Evolutionary conservation across 2,113 vertebrate species (phyloP), one percentile per base, ranked within the genome.

Genomic region (Caranx melampygus): DNA sequence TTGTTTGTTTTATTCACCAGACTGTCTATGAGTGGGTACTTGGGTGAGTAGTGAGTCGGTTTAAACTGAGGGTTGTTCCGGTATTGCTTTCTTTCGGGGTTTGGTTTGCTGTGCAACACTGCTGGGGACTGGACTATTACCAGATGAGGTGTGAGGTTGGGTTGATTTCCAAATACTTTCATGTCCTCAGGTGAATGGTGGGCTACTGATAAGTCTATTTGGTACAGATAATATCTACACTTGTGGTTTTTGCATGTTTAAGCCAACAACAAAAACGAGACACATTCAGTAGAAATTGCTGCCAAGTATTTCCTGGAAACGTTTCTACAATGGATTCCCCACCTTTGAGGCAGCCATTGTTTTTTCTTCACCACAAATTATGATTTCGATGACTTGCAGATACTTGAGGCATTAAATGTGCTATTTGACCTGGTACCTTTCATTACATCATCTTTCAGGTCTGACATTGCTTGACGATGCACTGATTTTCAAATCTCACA

Each of bases 181-280:
- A 59, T 58, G 54, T 65, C 37, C 33, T 44, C 7, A 10, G 3
- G 20, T 26, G 31, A 31, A 13, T 1, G 54, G n/a, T 49, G 8
- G 55, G 42, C 6, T 37, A 26, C 20, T 5, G n/a, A 52, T 15
- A 33, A 14, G 63, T 59, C 11, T 49, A 2, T 63, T 12, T 79
- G n/a, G 8, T 44, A 67, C 18, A 42, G 12, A 67, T 62, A 75
- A 55, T 69, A 84, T 66, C 63, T 72, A 58, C 49, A 72, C 58
- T 64, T 21, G 63, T 65, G n/a, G 20, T 63, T 68, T 64, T 58
- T 66, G 55, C 13, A 34, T 60, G 26, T 70, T 71, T 33, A 9
- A 64, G 55, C 7, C 7, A 12, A 18, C 13, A 31, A 51, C 37
- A 42, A 33, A 42, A 72, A 16, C 18, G 37, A 62, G 33, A 13